Percentiles rank a stretch among this genome's conserved stretches.
phyloP scores from a whole-genome alignment of 2,888 invertebrate species.

The Lacanobia oleracea region DNA sequence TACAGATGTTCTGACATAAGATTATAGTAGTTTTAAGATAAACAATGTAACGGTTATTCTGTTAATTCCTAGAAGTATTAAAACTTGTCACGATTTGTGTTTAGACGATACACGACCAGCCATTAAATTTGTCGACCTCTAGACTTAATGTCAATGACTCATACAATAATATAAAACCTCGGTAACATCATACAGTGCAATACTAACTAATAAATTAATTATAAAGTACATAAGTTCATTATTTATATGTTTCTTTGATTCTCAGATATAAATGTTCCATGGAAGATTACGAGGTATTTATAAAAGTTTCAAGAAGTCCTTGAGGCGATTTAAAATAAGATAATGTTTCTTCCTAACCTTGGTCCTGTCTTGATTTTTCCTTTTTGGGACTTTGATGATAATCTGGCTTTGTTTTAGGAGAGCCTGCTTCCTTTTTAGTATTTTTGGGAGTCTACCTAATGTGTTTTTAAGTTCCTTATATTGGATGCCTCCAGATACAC shows the following conservation, averaged over 20 bases:
- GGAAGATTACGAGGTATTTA: constrained; percentile 22
- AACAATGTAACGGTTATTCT: neutral
- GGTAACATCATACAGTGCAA: neutral
- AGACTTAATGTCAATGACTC: constrained; percentile 27
- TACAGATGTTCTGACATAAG: neutral
- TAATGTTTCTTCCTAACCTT: constrained; percentile 29
- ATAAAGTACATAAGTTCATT: neutral
- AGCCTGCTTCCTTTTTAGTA: constrained; percentile 16
- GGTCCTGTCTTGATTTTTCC: constrained; percentile 18
- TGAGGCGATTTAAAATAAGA: constrained; percentile 25
- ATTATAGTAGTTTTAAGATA: neutral
- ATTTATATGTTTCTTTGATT: constrained; percentile 29
- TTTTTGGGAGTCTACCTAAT: constrained; percentile 25
- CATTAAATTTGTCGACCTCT: constrained; percentile 27
- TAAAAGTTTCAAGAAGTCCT: constrained; percentile 33
- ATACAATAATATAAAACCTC: constrained; percentile 20
- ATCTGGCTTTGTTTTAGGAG: constrained; percentile 5
- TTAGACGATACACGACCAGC: neutral
- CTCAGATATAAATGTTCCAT: constrained; percentile 40
- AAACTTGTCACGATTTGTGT: constrained; percentile 14
- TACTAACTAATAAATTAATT: neutral
- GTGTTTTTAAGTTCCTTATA: constrained; percentile 6
- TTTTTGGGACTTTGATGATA: constrained; percentile 45
- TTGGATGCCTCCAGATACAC: neutral
- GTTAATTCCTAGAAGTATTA: neutral